Evolutionary conservation across 2,888 invertebrate genomes (phyloP), one percentile per base, ranked within the genome.

Genomic region (Antheraea assamensis): DNA sequence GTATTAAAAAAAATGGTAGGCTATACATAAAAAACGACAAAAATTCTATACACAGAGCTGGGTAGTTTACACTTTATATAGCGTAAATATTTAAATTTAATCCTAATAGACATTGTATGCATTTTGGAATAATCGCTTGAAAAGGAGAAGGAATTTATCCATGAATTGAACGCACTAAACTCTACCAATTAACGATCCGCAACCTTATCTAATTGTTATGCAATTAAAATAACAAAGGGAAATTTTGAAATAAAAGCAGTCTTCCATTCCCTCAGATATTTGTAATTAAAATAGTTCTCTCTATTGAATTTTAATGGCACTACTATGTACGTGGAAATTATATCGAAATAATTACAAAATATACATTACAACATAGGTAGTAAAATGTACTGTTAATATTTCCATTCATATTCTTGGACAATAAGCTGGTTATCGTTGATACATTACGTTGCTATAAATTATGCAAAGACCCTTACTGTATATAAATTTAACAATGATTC

Each of bases 171-270:
- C 76, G 76, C 70, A 77, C 79, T 75, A 78, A 85, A 85, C 47
- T 47, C 58, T 49, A 24, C 24, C 47, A 72, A 72, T 87, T 84
- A 88, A 83, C 80, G 79, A 79, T 77, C 78, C 79, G 77, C 79
- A 80, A 81, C 77, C 82, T 81, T 80, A 79, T 80, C 80, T 80
- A 85, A 82, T 82, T 79, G 78, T 81, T 78, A 74, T 74, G 79
- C 81, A 83, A 84, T 84, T 83, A 82, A 81, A 85, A 80, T 81
- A 74, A 79, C 75, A 78, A 77, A 78, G 71, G 74, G 74, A 72
- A 79, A 75, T 78, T 78, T 80, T 78, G 74, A 75, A 78, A 78
- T 75, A 74, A 73, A 74, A 80, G n/a, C 75, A 77, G 80, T 76
- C 75, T 75, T 76, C 79, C 80, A 80, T 78, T 77, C 75, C 74